These are phyloP conservation scores for Tortricodes alternella DNA, from an alignment of 2,888 invertebrate species.

Conservation along the genomic window DNA sequence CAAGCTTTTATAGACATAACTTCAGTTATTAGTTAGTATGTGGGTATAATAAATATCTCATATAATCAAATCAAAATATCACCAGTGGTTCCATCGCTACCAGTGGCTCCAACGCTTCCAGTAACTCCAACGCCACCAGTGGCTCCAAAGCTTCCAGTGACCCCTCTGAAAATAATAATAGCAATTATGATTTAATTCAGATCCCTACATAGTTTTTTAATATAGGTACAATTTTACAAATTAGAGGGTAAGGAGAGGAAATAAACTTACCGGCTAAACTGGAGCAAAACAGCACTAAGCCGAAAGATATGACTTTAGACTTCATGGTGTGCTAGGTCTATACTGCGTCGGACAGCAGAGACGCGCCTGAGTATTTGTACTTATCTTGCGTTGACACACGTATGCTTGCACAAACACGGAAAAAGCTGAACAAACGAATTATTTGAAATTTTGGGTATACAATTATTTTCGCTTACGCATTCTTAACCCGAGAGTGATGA, in stretches of 20 bases:
- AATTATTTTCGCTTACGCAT: slow-evolving; percentile 8
- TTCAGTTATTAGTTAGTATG: too few species aligned
- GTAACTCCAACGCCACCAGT: too few species aligned
- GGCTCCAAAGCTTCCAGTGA: too few species aligned
- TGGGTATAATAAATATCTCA: too few species aligned
- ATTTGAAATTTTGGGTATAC: slow-evolving; percentile 13
- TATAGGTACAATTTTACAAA: too few species aligned
- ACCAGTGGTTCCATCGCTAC: too few species aligned
- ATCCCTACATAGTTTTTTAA: too few species aligned
- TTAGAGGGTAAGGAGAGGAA: background rate
- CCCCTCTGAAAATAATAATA: too few species aligned
- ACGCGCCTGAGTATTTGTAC: background rate
- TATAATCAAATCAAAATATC: too few species aligned
- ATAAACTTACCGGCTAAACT: slow-evolving; percentile 24
- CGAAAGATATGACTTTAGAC: slow-evolving; percentile 24
- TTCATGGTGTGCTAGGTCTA: slow-evolving; percentile 25
- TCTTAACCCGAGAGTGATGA: background rate
- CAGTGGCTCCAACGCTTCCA: too few species aligned
- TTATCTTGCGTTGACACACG: slow-evolving; percentile 9
- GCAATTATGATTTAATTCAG: too few species aligned
- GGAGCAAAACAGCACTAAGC: slow-evolving; percentile 17
- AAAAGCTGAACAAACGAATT: slow-evolving; percentile 23
- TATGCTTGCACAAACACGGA: slow-evolving; percentile 6
- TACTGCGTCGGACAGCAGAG: slow-evolving; percentile 5
- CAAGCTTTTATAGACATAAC: too few species aligned